Percentiles rank a stretch among this genome's conserved stretches.
phyloP scores from a whole-genome alignment of 37 sponge, comb jelly and placozoan species.

The Aplysina aerophoba region DNA sequence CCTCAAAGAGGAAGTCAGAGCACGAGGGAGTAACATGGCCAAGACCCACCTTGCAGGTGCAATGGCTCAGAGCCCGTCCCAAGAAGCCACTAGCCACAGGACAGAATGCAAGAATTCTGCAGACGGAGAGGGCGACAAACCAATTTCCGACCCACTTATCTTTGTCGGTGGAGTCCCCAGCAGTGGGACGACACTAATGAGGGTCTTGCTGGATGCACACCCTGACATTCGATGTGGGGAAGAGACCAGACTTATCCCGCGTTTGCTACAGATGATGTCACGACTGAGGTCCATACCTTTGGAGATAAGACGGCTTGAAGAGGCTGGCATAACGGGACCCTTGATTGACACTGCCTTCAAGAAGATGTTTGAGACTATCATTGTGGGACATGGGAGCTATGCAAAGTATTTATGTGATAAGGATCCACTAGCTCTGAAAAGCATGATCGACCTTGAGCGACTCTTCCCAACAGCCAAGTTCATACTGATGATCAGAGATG shows the following conservation, averaged over 20 bases:
- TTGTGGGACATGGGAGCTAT: conserved; percentile 61
- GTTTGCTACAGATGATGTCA: conserved; percentile 63
- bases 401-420: conserved; percentile 84
- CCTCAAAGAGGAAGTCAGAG: too few relatives aligned
- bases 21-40: too few relatives aligned
- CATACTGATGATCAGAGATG: conserved; percentile 84
- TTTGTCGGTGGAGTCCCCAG: conserved; percentile 92
- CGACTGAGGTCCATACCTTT: conserved; percentile 39
- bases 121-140: too few relatives aligned
- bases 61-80: too few relatives aligned
- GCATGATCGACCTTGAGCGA: conserved; percentile 47
- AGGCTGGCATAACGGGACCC: conserved; percentile 61
- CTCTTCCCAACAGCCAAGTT: conserved; percentile 87
- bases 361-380: conserved; percentile 68
- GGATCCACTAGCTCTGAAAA: conserved; percentile 81
- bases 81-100: too few relatives aligned
- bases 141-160: conserved; percentile 38
- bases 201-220: conserved; percentile 91
- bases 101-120: too few relatives aligned
- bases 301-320: conserved; percentile 62
- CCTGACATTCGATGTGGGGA: conserved; percentile 91
- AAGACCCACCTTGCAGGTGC: too few relatives aligned
- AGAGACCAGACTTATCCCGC: conserved; percentile 88
- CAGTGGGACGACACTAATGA: conserved; percentile 86
- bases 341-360: conserved; percentile 59